A percentile compares a stretch with the other conserved stretches of the same genome.
Evolutionary conservation across 2,113 vertebrate genomes (phyloP).

Genomic region (Cichladusa arquata): DNA sequence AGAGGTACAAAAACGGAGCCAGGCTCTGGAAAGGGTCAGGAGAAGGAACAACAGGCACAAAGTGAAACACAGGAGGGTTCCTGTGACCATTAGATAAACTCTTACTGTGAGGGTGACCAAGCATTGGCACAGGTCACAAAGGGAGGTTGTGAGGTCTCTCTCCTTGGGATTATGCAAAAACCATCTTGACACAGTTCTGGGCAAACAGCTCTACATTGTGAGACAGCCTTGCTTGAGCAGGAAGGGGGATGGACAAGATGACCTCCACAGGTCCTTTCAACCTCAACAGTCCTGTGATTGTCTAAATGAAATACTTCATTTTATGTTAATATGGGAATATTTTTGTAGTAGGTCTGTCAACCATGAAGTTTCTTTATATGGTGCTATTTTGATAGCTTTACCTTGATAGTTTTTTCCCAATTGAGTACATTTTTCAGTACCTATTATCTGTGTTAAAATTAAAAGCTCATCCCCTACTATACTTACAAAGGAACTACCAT

Average conservation of each 20-base stretch:
- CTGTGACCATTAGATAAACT: not conserved
- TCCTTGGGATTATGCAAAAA: not conserved
- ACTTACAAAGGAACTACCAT: not conserved
- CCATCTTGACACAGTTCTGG: fast-evolving
- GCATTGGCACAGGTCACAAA: not conserved
- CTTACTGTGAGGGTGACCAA: not conserved
- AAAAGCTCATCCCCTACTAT: not conserved
- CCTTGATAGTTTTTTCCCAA: not conserved
- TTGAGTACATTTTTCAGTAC: not conserved
- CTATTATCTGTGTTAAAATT: not conserved
- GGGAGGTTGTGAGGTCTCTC: not conserved
- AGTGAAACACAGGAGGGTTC: not conserved
- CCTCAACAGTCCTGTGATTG: not conserved
- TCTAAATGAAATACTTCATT: not conserved
- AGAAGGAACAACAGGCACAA: not conserved
- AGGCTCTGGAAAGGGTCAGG: not conserved
- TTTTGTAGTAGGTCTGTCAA: not conserved
- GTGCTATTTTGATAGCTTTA: not conserved
- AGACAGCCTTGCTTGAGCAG: not conserved
- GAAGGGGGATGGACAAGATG: fast-evolving
- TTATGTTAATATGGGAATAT: not conserved
- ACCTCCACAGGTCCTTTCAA: not conserved
- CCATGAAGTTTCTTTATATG: not conserved
- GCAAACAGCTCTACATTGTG: not conserved
- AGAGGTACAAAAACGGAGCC: not conserved